Evolutionary conservation across 2,113 vertebrate genomes (phyloP), one percentile per base, ranked within the genome.

Genomic region (Castor canadensis): DNA sequence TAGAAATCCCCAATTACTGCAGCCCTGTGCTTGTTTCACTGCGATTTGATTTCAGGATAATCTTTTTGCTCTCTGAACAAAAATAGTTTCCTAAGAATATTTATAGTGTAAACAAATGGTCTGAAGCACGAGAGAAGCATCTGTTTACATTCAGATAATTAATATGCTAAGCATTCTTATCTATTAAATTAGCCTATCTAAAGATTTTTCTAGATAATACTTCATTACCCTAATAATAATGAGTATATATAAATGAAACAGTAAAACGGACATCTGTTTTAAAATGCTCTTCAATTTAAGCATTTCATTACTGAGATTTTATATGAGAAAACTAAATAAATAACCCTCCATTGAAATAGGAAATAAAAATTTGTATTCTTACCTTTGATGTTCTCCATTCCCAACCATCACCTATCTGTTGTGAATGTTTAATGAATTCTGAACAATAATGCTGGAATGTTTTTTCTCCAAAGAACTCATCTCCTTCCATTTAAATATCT

Each of bases 331-430:
- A 58, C 43, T 62, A 88, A 52, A 47, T 80, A 75, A 54, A 76
- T 47, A 83, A n/a, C 8, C 2, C 22, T 91, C n/a, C 20, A 82
- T 24, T 49, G 7, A 95, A 95, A 83, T 43, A 81, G 47, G 32
- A 95, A 77, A 83, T 73, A 77, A 93, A 93, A 95, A 71, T 8
- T 4, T 79, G 43, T 85, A 35, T 15, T 81, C 96, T 98, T 98
- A 99, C 99, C 99, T 99, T 98, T 66, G 98, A 97, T 3, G 89
- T 91, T 96, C 97, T 98, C 99, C 99, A 99, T 96, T 98, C 99
- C 99, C 99, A 99, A 6, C 98, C 98, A 64, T 99, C 99, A 45
- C 98, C 97, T 94, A 99, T 98, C 95, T 97, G 95, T 87, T 99
- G 97, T 0, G 99, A 99, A 89, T 97, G 98, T 71, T 98, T 98